phyloP scores from a whole-genome alignment of 37 sponge, comb jelly and placozoan species.

The Beroe forskalii region DNA sequence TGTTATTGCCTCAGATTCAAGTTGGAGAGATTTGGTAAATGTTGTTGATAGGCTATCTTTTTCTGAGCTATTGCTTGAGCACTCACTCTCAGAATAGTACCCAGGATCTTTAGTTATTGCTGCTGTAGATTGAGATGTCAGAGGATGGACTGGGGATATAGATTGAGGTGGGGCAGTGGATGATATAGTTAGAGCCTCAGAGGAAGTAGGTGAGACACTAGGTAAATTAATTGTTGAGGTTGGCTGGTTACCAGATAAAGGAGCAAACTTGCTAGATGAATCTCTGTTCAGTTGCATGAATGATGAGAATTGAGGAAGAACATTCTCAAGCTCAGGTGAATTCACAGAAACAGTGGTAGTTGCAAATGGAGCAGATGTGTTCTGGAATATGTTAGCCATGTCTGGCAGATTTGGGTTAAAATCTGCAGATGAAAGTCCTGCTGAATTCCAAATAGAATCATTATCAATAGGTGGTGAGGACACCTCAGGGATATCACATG shows the following conservation, averaged over 20 bases:
- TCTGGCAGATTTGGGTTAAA: conserved; percentile 17
- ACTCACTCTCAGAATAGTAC: conserved; percentile 55
- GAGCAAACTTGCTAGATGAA: neutral
- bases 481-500: neutral
- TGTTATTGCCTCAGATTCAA: neutral
- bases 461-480: neutral
- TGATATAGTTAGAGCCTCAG: neutral
- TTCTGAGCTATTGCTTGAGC: conserved; percentile 58
- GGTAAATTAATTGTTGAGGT: neutral
- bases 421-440: neutral
- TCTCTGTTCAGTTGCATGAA: neutral
- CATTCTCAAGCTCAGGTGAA: neutral
- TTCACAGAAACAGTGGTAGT: neutral
- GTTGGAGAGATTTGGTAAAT: conserved; percentile 19
- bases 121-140: neutral
- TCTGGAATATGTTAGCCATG: neutral
- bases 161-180: neutral
- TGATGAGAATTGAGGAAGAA: neutral
- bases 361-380: neutral
- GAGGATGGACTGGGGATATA: neutral
- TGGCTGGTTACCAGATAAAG: neutral
- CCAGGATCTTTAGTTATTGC: conserved; percentile 45
- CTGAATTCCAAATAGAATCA: conserved; percentile 48
- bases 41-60: conserved; percentile 10
- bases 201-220: neutral